Evolutionary conservation across 2,113 vertebrate genomes (phyloP).

Genomic region (Myiopsitta monachus): DNA sequence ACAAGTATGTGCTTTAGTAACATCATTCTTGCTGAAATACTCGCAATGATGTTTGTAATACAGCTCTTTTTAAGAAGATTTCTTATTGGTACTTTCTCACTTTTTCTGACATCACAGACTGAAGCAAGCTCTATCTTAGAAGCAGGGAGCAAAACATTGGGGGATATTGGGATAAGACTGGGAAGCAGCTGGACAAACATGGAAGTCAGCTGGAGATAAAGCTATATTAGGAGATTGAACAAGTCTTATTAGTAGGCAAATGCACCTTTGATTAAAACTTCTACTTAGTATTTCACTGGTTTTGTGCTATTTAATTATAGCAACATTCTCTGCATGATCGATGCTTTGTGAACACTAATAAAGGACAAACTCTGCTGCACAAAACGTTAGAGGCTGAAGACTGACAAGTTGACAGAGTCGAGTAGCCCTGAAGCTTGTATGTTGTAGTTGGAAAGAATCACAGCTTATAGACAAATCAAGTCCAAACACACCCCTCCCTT

Average conservation of each 20-base stretch:
- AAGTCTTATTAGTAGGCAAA: not conserved
- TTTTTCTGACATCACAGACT: not conserved
- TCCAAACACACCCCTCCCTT: not conserved
- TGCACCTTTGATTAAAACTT: not conserved
- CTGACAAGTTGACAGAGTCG: not conserved
- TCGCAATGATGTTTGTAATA: rapidly evolving
- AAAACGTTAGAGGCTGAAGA: not conserved
- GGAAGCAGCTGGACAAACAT: not conserved
- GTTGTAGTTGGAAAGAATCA: not conserved
- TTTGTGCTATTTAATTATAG: not conserved
- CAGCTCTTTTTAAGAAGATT: not conserved
- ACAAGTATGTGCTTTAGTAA: not conserved
- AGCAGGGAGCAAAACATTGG: not conserved
- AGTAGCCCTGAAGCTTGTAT: not conserved
- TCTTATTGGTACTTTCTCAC: not conserved
- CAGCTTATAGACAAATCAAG: not conserved
- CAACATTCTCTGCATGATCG: not conserved
- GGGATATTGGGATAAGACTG: not conserved
- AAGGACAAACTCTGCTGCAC: not conserved
- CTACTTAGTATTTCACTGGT: not conserved
- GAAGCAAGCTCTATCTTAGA: not conserved
- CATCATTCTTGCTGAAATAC: not conserved
- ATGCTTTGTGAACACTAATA: not conserved
- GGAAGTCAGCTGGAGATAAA: not conserved
- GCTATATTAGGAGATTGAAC: not conserved